Percentiles rank a stretch among this genome's conserved stretches.
Conservation (phyloP, 2,797 vertebrate species). For the Pagetopsis macropterus region DNA sequence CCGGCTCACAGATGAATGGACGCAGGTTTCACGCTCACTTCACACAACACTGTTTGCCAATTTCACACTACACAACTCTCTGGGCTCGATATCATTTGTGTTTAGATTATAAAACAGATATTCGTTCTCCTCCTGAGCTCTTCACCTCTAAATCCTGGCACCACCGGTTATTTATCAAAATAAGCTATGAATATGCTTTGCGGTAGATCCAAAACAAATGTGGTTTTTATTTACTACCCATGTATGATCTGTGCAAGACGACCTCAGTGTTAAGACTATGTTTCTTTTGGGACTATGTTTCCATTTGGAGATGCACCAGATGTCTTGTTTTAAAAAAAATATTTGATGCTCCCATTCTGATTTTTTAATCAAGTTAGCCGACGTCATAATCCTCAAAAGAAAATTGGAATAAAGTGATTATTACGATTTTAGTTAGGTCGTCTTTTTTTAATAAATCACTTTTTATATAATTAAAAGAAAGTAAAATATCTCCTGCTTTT, state of each 20-base stretch:
- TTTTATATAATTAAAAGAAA: too few species aligned
- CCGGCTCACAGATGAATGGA: background rate
- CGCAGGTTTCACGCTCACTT: conserved; percentile 10
- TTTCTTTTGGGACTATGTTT: background rate
- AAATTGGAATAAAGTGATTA: too few species aligned
- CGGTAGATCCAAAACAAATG: background rate
- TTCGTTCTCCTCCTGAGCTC: background rate
- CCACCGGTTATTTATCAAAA: background rate
- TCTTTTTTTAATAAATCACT: too few species aligned
- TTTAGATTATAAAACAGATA: conserved; percentile 13
- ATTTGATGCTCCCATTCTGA: too few species aligned
- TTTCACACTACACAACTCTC: background rate
- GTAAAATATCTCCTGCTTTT: too few species aligned
- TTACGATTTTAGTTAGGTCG: too few species aligned
- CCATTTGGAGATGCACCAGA: too few species aligned
- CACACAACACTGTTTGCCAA: background rate
- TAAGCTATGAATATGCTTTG: background rate
- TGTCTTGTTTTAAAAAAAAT: too few species aligned
- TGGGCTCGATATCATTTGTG: background rate
- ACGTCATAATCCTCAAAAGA: too few species aligned
- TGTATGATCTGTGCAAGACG: background rate
- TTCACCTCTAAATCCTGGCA: background rate
- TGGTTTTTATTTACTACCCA: background rate
- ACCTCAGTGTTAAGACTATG: background rate
- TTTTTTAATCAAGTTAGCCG: too few species aligned